phyloP scores from a whole-genome alignment of 2,888 invertebrate species.

The Steromphala cineraria region DNA sequence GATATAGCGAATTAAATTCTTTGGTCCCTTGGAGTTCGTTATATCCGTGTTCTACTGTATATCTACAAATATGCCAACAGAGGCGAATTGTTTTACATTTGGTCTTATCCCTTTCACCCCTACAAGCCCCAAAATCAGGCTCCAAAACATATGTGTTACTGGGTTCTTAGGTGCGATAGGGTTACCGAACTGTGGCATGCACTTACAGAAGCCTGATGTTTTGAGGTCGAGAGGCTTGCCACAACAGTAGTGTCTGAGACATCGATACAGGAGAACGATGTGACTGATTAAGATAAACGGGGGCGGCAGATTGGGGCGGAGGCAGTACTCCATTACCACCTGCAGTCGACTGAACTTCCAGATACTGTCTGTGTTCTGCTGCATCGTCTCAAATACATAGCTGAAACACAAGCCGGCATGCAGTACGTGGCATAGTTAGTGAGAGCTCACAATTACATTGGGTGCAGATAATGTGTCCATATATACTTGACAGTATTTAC shows the following conservation, averaged over 20 bases:
- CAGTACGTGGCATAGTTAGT: neutral
- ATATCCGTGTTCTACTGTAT: too few relatives aligned
- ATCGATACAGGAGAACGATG: slow-evolving; percentile 37
- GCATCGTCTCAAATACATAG: slow-evolving; percentile 61
- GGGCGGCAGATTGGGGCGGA: slow-evolving; percentile 56
- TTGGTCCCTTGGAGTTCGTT: too few relatives aligned
- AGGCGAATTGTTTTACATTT: too few relatives aligned
- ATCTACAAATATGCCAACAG: too few relatives aligned
- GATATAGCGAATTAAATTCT: too few relatives aligned
- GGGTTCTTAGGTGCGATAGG: too few relatives aligned
- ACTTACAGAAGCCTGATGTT: slow-evolving; percentile 26
- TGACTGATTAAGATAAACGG: slow-evolving; percentile 57
- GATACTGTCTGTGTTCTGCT: slow-evolving; percentile 59
- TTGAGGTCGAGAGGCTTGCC: neutral
- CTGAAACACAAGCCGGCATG: slow-evolving; percentile 39
- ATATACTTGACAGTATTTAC: too few relatives aligned
- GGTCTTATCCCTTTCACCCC: too few relatives aligned
- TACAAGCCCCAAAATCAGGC: too few relatives aligned
- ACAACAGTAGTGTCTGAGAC: slow-evolving; percentile 17
- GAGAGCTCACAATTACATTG: neutral
- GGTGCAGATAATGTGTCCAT: neutral
- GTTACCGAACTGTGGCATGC: too few relatives aligned
- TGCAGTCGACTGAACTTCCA: slow-evolving; percentile 63
- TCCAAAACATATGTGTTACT: too few relatives aligned
- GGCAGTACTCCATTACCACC: slow-evolving; percentile 61